Base-by-base conservation (phyloP, 1,140 invertebrate genomes). In the Cyclargus thomasi region DNA sequence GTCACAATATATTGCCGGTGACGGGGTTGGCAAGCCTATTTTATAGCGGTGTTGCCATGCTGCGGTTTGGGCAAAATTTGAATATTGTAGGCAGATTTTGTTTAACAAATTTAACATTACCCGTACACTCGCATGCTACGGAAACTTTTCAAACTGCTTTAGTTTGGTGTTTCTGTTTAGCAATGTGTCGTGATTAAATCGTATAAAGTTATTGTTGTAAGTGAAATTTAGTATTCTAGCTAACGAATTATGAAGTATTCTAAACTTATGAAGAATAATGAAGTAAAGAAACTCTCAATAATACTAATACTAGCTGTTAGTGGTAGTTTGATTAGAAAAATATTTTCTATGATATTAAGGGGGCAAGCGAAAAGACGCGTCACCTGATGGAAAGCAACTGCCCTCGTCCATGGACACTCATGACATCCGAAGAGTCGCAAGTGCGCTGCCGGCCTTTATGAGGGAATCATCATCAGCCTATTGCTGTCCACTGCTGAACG, bases 11-110 rank as follows among this genome's bases (percentile, higher is more conserved):
- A 59, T 59, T 59, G 18, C 17, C 20, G 17, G 20, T 59, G 20
- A 59, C 55, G 10, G 17, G 10, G 17, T 18, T 20, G 55, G 20
- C 55, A 20, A 59, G 55, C 55, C 55, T 59, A 59, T 21, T 59
- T 59, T 20, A 59, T 18, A 21, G 18, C 18, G 17, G 55, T 59
- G 55, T 59, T 59, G 17, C 18, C 55, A 59, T 20, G 21, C 55
- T 21, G 55, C 18, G 53, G 53, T 55, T 20, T n/a, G 53, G n/a
- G 53, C 4, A 16, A 55, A 55, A 55, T 55, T 18, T 55, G 53
- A 18, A 55, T 55, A 55, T 55, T 20, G 53, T 55, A 55, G 53
- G 53, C 18, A 16, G 53, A 55, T 55, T 55, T 47, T 47, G 39
- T 47, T 47, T 2, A 11, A 47, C 39, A 47, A 47, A 47, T 47